phyloP scores from a whole-genome alignment of 2,888 invertebrate species.

The Pelosia muscerda region DNA sequence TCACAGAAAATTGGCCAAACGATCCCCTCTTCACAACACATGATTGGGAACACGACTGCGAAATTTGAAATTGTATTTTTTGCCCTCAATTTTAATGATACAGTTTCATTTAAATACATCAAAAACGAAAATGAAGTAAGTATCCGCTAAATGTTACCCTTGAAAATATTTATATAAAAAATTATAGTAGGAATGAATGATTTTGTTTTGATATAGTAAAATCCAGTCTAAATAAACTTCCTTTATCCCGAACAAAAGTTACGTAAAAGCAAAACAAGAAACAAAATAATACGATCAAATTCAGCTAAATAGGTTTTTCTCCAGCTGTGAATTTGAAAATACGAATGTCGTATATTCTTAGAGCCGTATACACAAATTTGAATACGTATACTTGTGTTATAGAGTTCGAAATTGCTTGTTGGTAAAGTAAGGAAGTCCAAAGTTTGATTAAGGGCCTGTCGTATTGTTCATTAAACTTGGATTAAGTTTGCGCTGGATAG shows the following conservation, averaged over 20 bases:
- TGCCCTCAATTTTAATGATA: constrained; percentile 42
- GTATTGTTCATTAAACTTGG: constrained; percentile 88
- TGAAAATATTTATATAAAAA: constrained; percentile 27
- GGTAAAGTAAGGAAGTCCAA: constrained; percentile 74
- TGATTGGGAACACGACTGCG: constrained; percentile 57
- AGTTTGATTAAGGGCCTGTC: constrained; percentile 87
- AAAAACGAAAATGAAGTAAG: constrained; percentile 31
- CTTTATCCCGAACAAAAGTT: constrained; percentile 56
- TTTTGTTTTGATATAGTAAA: constrained; percentile 32
- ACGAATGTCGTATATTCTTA: constrained; percentile 51
- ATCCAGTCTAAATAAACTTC: constrained; percentile 51
- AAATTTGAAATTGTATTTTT: constrained; percentile 66
- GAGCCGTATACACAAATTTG: constrained; percentile 45
- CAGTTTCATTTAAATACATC: constrained; percentile 25
- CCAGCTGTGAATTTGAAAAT: constrained; percentile 53
- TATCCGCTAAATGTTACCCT: constrained; percentile 22
- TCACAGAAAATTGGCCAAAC: constrained; percentile 82
- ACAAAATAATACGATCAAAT: constrained; percentile 83
- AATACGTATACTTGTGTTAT: constrained; percentile 34
- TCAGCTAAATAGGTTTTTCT: constrained; percentile 85
- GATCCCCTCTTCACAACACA: constrained; percentile 67
- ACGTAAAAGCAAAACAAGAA: constrained; percentile 75
- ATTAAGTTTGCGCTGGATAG: constrained; percentile 85
- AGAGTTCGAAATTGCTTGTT: constrained; percentile 56
- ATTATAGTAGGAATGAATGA: constrained; percentile 36